Evolutionary conservation across 2,113 vertebrate genomes (phyloP).

Genomic region (Anhinga anhinga): DNA sequence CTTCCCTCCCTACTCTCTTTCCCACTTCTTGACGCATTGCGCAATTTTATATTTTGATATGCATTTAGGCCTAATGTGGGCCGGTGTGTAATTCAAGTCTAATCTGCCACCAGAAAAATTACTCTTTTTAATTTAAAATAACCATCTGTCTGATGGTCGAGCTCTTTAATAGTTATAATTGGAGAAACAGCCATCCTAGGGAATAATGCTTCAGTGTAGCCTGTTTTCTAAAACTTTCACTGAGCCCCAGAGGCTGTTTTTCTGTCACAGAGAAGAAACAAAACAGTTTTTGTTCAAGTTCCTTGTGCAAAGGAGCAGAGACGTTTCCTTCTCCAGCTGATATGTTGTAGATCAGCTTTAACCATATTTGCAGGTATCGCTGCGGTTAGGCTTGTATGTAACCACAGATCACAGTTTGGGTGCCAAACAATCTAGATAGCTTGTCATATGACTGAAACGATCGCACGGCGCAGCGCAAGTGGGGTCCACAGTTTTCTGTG

Average conservation of each 20-base stretch:
- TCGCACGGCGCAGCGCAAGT: not conserved
- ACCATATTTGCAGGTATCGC: conserved; percentile 11
- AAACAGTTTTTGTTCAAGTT: conserved; percentile 21
- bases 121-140: not conserved
- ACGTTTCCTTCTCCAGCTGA: not conserved
- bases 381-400: not conserved
- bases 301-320: not conserved
- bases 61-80: not conserved
- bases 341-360: not conserved
- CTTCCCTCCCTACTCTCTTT: not conserved
- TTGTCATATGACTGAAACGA: not conserved
- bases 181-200: not conserved
- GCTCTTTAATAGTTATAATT: not conserved
- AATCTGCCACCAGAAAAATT: not conserved
- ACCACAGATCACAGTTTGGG: not conserved
- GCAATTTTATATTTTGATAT: rapidly evolving
- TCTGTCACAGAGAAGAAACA: not conserved
- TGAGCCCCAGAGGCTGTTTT: not conserved
- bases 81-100: not conserved
- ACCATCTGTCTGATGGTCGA: not conserved
- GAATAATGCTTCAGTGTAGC: not conserved
- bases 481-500: not conserved
- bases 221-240: not conserved
- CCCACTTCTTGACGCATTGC: not conserved
- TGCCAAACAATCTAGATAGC: conserved; percentile 10